Base-by-base conservation (phyloP, 1,140 invertebrate species). In the Sarcophaga peregrina region DNA sequence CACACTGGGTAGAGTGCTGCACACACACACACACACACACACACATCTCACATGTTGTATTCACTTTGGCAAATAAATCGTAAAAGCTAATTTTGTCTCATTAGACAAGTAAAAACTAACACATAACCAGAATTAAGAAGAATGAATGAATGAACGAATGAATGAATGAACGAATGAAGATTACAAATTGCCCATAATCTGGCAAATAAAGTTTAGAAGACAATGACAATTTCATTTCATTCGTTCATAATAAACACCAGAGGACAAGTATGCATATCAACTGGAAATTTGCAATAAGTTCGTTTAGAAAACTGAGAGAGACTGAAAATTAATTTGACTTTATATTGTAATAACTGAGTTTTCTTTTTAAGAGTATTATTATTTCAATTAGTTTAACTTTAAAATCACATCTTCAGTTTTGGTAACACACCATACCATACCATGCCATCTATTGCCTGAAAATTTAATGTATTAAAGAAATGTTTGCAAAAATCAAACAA, bases 21-120 rank as follows among this genome's bases (percentile, higher is more conserved):
- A n/a, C n/a, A n/a, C n/a, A n/a, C n/a, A n/a, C 25, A 37, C 25
- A 37, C 25, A 37, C 25, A 37, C 25, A 2, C 4, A 2, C 25
- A 37, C 25, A 37, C 25, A 37, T 37, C 25, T 37, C 25, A 37
- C 25, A 37, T 37, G 4, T 37, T 37, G 4, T 37, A 37, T 4
- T 37, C 25, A 37, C 25, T 37, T 37, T 37, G 1, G 25, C 25
- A 37, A 37, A 37, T 37, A 78, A 78, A 78, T 78, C 75, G 75
- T 50, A 78, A 78, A n/a, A 78, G 75, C 75, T 78, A 78, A 78
- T 37, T 37, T 78, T 52, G 75, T 78, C 47, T 78, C 75, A 78
- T 78, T 78, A 78, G 75, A 52, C 37, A 45, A 78, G 75, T 47
- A 78, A 17, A 78, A 17, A 78, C 75, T 78, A 48, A 50, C 74